phyloP scores from a whole-genome alignment of 2,113 vertebrate genomes.

The Cryptoleucopteryx plumbea region DNA sequence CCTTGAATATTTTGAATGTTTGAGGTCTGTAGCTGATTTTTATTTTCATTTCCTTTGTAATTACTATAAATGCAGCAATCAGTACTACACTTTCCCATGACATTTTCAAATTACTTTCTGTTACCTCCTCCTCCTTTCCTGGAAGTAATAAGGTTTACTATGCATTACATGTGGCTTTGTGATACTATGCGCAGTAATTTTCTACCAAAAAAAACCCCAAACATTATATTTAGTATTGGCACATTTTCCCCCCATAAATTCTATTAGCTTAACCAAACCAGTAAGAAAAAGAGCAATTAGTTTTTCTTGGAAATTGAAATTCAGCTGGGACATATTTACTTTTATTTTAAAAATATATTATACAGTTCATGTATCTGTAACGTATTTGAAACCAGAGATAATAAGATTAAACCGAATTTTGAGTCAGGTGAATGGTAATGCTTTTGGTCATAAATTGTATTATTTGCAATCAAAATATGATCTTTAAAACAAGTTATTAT shows the following conservation, averaged over 20 bases:
- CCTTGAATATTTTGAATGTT: not conserved
- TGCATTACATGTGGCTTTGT: not conserved
- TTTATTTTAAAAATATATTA: not conserved
- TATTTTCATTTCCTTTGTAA: not conserved
- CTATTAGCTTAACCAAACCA: not conserved
- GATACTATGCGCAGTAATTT: not conserved
- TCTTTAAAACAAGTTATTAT: not conserved
- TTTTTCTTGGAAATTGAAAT: not conserved
- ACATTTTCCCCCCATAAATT: not conserved
- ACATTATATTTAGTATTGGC: not conserved
- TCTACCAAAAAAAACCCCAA: not conserved
- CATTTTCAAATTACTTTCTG: constrained; percentile 35
- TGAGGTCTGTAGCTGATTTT: not conserved
- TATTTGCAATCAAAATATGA: not conserved
- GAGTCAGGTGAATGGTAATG: not conserved
- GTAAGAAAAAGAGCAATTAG: not conserved
- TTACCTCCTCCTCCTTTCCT: not conserved
- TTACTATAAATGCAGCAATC: not conserved
- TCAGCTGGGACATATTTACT: not conserved
- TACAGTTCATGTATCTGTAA: not conserved
- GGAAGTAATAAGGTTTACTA: not conserved
- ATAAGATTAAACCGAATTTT: not conserved
- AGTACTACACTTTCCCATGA: not conserved
- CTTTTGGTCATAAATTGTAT: not conserved
- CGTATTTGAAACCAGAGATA: not conserved